Evolutionary conservation across 2,113 vertebrate species (phyloP), one percentile per base, ranked within the genome.

Genomic region (Arenaria interpres): DNA sequence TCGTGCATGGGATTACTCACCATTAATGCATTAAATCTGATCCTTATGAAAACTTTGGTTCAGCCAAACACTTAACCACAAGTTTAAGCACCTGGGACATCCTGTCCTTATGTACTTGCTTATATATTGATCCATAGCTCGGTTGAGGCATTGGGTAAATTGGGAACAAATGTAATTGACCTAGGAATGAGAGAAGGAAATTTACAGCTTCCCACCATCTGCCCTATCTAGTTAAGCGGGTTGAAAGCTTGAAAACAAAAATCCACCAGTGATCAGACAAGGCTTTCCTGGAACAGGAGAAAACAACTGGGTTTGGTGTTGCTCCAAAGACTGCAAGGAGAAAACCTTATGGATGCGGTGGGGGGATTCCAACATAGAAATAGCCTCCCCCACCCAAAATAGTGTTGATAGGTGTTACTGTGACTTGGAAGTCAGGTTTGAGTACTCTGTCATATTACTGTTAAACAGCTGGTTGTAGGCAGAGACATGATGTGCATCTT

Each of bases 1-100:
- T 83, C 43, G 25, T 48, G 62, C 0, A 1, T 69, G 37, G 63
- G 66, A 51, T 94, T 79, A 19, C 85, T 87, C 80, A 67, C 14
- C 67, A 69, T 83, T 73, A 35, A 43, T 63, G 41, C 30, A 43
- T 76, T 91, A 82, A 94, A 82, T 48, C 30, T 95, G 92, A 94
- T 81, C 79, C 72, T 76, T 83, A 24, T 46, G 79, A 87, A 93
- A 91, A 90, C 43, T 71, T 23, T 4, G 32, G 68, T 78, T 59
- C 46, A 90, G 37, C 78, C 82, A 85, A 95, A 53, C 64, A 62
- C 60, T 83, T 57, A 73, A 83, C 50, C 88, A 67, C 85, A 66
- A 6, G 60, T 92, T 90, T 67, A 48, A 96, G 85, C 63, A 80
- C 48, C 46, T 94, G 85, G 85, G 74, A 85, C 39, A 83, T 85